Evolutionary conservation across 2,113 vertebrate species (phyloP), one percentile per base, ranked within the genome.

Genomic region (Mugil cephalus): DNA sequence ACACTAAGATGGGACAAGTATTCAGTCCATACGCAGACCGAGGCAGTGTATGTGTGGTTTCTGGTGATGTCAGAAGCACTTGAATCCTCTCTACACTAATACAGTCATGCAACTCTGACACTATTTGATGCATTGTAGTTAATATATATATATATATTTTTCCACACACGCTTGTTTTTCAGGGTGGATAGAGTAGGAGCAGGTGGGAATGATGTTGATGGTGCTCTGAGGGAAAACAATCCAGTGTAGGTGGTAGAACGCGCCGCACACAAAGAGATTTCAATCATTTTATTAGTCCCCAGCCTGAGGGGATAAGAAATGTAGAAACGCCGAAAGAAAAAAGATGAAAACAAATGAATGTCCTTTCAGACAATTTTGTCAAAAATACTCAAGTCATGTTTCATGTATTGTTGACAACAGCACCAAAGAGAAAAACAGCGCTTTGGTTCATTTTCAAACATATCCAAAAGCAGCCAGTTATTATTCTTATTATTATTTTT

Each of bases 21-120:
- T 88, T 90, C 72, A 88, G 76, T 54, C 59, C 35, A 73, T 67
- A 65, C 83, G 78, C 73, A 80, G 84, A 87, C 71, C 42, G 13
- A 77, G 54, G 30, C 24, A 1, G 45, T 53, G 21, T 19, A 58
- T 12, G 9, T 35, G 35, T 69, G 35, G 64, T 55, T 76, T 52
- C 61, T 4, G 15, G 45, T 50, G 62, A 65, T 65, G 54, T 50
- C 74, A 62, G 21, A 56, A 69, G 19, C 42, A 50, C 70, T 82
- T 42, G n/a, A 79, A 81, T 77, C 35, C 15, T 50, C 35, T 65
- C 47, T 24, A 42, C 74, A 80, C 35, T 0, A 56, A 70, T 74
- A 24, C 4, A 74, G 78, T n/a, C 17, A 60, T 59, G 36, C 52
- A 54, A 60, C 40, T 65, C 43, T 62, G 55, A 69, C 40, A 36